Percentiles rank a stretch among this genome's conserved stretches.
These are phyloP conservation scores for Danaus melanippus DNA, from an alignment of 1,140 invertebrate genomes.

Conservation along the genomic window DNA sequence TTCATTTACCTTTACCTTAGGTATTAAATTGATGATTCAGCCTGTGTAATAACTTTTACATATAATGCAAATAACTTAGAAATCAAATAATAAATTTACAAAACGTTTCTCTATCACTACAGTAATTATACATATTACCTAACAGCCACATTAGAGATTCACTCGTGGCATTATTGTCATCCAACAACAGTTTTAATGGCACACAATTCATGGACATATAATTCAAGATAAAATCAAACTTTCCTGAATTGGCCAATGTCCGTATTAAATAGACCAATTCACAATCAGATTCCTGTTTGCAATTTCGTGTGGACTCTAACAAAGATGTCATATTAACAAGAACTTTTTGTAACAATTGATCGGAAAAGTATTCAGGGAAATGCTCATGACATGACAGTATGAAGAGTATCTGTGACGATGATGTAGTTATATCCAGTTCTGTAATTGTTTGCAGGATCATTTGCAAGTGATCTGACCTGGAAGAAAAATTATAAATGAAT, in stretches of 20 bases:
- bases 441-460: slow-evolving; percentile 27
- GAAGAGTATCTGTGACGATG: slow-evolving; percentile 34
- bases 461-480: slow-evolving; percentile 31
- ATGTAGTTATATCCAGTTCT: slow-evolving; percentile 21
- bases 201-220: slow-evolving; percentile 28
- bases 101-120: slow-evolving; percentile 29
- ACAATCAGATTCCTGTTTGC: slow-evolving; percentile 17
- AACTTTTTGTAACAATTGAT: slow-evolving; percentile 30
- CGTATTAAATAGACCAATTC: slow-evolving; percentile 38
- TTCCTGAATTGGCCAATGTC: slow-evolving; percentile 38
- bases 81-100: slow-evolving; percentile 15
- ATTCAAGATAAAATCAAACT: slow-evolving; percentile 25
- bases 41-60: no score
- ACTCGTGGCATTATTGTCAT: slow-evolving; percentile 26
- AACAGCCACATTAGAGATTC: slow-evolving; percentile 51
- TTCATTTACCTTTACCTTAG: slow-evolving; percentile 18
- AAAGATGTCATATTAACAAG: slow-evolving; percentile 19
- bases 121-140: slow-evolving; percentile 49
- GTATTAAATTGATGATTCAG: no score
- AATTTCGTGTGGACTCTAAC: slow-evolving; percentile 22
- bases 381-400: slow-evolving; percentile 41
- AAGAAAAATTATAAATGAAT: slow-evolving; percentile 20
- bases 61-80: no score
- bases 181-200: slow-evolving; percentile 26
- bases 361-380: slow-evolving; percentile 25